Percentiles rank a stretch among this genome's conserved stretches.
Conservation (phyloP, 2,888 invertebrate species). For the Eupithecia dodoneata region DNA sequence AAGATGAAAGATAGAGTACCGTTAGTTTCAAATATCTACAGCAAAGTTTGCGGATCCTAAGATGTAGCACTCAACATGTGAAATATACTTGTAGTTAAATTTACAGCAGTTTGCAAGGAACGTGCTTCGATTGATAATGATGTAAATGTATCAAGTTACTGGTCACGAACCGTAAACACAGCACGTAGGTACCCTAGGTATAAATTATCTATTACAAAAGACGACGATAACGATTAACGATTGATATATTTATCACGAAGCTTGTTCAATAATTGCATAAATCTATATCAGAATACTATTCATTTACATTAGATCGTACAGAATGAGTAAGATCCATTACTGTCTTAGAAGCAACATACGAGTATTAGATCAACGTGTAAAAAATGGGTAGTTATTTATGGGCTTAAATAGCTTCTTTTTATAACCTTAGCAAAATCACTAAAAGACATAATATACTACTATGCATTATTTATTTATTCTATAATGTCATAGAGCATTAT, state of each 20-base stretch:
- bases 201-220: constrained; percentile 45
- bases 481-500: too few species aligned
- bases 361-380: too few species aligned
- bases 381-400: too few species aligned
- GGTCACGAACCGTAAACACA: constrained; percentile 68
- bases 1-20: neutral
- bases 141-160: constrained; percentile 58
- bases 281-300: neutral
- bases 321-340: neutral
- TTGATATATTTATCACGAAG: neutral
- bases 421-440: too few species aligned
- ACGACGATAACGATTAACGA: neutral
- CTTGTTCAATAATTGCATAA: neutral
- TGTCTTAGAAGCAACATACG: too few species aligned
- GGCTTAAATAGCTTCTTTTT: too few species aligned
- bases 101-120: constrained; percentile 54
- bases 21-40: neutral
- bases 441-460: too few species aligned
- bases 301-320: neutral
- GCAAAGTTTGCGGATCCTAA: neutral
- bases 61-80: constrained; percentile 10
- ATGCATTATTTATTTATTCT: too few species aligned
- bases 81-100: constrained; percentile 22
- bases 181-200: constrained; percentile 50
- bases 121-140: constrained; percentile 65